Percentiles rank a stretch among this genome's conserved stretches.
Conservation (phyloP, 2,797 vertebrate genomes). For the Epinephelus awoara region DNA sequence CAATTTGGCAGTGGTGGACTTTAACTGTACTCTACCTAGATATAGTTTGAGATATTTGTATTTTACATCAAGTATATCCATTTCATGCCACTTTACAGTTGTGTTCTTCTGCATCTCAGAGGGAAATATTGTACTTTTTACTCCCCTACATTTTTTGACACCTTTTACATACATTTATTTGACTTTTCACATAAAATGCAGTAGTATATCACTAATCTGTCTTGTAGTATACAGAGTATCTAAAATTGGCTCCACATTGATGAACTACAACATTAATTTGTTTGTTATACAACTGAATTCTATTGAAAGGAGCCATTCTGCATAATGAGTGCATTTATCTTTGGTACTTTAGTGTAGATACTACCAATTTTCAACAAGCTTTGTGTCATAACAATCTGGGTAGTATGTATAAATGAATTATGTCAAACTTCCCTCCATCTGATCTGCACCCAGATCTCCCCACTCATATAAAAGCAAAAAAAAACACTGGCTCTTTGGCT, state of each 20-base stretch:
- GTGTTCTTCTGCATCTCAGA: background rate
- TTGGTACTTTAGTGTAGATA: too few relatives aligned
- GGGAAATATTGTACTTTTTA: background rate
- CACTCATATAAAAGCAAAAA: too few relatives aligned
- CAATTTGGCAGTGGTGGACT: background rate
- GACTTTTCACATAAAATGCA: background rate
- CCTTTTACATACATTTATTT: too few relatives aligned
- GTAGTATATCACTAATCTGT: background rate
- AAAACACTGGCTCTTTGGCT: too few relatives aligned
- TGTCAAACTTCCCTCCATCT: too few relatives aligned
- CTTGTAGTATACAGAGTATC: background rate
- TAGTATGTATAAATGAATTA: too few relatives aligned
- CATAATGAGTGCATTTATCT: too few relatives aligned
- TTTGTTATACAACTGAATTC: too few relatives aligned
- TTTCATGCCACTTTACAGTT: background rate
- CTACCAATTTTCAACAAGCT: too few relatives aligned
- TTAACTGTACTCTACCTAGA: background rate
- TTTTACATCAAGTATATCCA: background rate
- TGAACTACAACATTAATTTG: background rate
- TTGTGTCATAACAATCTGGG: too few relatives aligned
- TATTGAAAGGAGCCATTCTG: too few relatives aligned
- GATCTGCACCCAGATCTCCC: too few relatives aligned
- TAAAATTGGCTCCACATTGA: background rate
- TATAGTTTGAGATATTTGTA: background rate
- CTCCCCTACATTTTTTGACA: background rate